These are phyloP conservation scores for Perca fluviatilis DNA, from an alignment of 2,113 vertebrate genomes.

Conservation along the genomic window DNA sequence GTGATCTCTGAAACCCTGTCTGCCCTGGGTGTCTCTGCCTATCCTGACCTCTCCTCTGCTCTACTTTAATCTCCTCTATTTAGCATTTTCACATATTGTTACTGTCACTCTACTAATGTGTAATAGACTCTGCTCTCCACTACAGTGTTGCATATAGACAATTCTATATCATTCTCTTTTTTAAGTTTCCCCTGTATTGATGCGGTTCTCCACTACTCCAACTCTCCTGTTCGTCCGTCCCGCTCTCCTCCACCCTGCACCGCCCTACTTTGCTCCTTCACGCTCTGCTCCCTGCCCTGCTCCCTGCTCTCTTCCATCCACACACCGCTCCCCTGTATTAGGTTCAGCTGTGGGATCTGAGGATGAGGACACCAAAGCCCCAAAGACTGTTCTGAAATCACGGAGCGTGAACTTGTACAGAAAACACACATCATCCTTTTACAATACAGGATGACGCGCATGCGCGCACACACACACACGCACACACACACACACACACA, in stretches of 20 bases:
- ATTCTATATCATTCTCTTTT: background rate
- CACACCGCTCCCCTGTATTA: conserved; percentile 47
- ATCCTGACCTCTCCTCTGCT: conserved; percentile 19
- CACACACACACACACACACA: conserved; percentile 6
- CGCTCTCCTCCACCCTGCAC: conserved; percentile 10
- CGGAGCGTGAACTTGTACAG: conserved; percentile 61
- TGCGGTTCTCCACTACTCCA: background rate
- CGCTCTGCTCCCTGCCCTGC: conserved; percentile 38
- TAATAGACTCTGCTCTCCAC: background rate
- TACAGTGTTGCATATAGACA: background rate
- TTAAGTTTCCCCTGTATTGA: background rate
- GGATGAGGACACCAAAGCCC: conserved; percentile 71
- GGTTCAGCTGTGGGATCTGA: conserved; percentile 61
- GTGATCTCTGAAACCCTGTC: conserved; percentile 76
- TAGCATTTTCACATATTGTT: background rate
- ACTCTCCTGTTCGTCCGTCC: background rate
- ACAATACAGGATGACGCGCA: conserved; percentile 37
- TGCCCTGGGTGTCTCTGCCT: conserved; percentile 69
- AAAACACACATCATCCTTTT: conserved; percentile 61
- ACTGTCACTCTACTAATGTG: background rate
- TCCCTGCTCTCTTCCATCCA: conserved; percentile 51
- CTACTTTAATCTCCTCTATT: background rate
- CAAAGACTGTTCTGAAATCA: conserved; percentile 70
- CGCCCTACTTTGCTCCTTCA: conserved; percentile 49
- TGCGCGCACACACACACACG: background rate